These are phyloP conservation scores for Cryptotermes secundus DNA, from an alignment of 1,140 invertebrate genomes.

Conservation along the genomic window DNA sequence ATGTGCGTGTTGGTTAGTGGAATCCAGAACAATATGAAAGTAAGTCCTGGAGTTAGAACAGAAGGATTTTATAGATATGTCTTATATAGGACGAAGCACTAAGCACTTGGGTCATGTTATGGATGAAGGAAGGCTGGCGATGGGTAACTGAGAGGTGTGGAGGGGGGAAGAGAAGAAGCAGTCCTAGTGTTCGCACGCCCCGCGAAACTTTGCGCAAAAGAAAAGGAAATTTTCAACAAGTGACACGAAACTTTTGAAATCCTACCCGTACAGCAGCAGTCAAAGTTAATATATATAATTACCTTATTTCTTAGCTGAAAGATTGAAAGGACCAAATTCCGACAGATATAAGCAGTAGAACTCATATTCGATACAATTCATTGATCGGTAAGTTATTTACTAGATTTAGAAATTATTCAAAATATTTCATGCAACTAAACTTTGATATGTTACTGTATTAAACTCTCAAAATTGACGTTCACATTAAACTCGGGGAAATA, in stretches of 20 bases:
- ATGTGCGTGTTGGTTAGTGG: background rate
- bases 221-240: background rate
- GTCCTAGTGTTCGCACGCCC: background rate
- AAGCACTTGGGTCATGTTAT: background rate
- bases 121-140: too few relatives aligned
- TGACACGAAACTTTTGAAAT: background rate
- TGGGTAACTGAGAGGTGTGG: too few relatives aligned
- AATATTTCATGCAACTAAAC: too few relatives aligned
- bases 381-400: too few relatives aligned
- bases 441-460: too few relatives aligned
- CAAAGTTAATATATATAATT: background rate
- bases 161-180: background rate
- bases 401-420: too few relatives aligned
- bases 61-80: background rate
- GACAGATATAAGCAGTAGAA: too few relatives aligned
- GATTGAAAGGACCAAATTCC: too few relatives aligned
- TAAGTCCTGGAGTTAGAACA: background rate
- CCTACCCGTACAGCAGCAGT: background rate
- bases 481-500: too few relatives aligned
- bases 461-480: too few relatives aligned
- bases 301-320: too few relatives aligned
- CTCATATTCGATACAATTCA: too few relatives aligned
- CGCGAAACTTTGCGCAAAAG: background rate
- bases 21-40: background rate
- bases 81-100: background rate